These are phyloP conservation scores for Acronicta psi DNA, from an alignment of 2,888 invertebrate species.

Conservation along the genomic window DNA sequence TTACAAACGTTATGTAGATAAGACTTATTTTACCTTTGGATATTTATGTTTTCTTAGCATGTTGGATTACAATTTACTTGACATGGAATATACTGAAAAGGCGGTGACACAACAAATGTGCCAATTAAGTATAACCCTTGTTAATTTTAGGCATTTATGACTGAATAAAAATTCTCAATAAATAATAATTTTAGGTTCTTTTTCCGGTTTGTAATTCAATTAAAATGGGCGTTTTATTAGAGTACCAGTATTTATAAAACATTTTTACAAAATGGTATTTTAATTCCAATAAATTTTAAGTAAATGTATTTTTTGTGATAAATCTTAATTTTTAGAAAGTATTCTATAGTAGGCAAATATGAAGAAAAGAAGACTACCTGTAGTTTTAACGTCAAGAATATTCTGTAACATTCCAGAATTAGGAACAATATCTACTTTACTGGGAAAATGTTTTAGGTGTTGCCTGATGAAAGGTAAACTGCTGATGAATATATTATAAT, in stretches of 20 bases:
- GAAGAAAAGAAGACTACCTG: slow-evolving; percentile 54
- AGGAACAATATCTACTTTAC: slow-evolving; percentile 31
- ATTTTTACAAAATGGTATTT: slow-evolving; percentile 60
- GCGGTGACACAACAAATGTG: slow-evolving; percentile 63
- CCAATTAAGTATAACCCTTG: slow-evolving; percentile 62
- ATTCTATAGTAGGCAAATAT: slow-evolving; percentile 56
- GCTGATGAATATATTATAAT: slow-evolving; percentile 10
- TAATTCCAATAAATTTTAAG: slow-evolving; percentile 55
- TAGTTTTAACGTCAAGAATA: slow-evolving; percentile 56
- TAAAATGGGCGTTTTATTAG: slow-evolving; percentile 48
- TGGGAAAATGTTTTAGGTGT: slow-evolving; percentile 41
- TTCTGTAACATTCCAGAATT: slow-evolving; percentile 43
- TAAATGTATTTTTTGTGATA: slow-evolving; percentile 64
- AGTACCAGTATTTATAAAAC: slow-evolving; percentile 58
- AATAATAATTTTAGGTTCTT: slow-evolving; percentile 54
- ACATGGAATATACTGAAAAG: slow-evolving; percentile 38
- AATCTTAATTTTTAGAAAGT: slow-evolving; percentile 56
- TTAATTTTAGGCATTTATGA: slow-evolving; percentile 62
- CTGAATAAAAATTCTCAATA: slow-evolving; percentile 63
- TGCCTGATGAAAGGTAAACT: slow-evolving; percentile 9
- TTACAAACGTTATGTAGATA: slow-evolving; percentile 36
- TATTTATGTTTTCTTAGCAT: slow-evolving; percentile 20
- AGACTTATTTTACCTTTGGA: slow-evolving; percentile 34
- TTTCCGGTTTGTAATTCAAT: slow-evolving; percentile 56
- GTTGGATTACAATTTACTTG: slow-evolving; percentile 53